These are phyloP conservation scores for Uloborus diversus DNA, from an alignment of 1,140 invertebrate species.

Conservation along the genomic window DNA sequence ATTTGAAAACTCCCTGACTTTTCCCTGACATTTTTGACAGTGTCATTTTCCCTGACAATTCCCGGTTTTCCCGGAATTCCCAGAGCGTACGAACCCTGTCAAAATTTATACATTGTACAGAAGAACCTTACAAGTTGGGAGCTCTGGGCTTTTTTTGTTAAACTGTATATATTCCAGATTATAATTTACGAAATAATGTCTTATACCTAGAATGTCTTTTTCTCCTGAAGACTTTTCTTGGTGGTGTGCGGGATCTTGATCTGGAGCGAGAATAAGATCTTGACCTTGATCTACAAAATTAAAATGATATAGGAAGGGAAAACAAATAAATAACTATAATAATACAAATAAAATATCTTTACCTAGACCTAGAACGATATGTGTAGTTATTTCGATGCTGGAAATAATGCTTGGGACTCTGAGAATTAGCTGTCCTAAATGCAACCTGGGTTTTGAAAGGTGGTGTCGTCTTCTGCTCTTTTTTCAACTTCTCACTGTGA, in stretches of 20 bases:
- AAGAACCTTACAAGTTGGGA: no score
- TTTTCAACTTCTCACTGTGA: constrained; percentile 47
- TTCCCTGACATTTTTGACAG: no score
- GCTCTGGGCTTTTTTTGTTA: no score
- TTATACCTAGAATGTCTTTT: constrained; percentile 39
- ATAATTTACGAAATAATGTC: not conserved
- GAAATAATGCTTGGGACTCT: not conserved
- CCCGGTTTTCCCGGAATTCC: no score
- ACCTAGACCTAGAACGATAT: constrained; percentile 26
- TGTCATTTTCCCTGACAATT: no score
- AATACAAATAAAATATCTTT: not conserved
- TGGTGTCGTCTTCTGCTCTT: not conserved
- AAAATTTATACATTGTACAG: no score
- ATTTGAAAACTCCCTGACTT: no score
- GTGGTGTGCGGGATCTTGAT: constrained; percentile 34
- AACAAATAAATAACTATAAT: not conserved
- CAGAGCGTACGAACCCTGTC: no score
- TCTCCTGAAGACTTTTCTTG: constrained; percentile 9
- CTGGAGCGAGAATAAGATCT: constrained; percentile 32
- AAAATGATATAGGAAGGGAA: not conserved
- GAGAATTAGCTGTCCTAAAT: not conserved
- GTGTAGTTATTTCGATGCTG: not conserved
- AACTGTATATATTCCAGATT: not conserved
- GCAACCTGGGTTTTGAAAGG: not conserved
- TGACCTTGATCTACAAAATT: constrained; percentile 14